Conservation (phyloP, 2,797 vertebrate species). For the Myoxocephalus aenaeus region DNA sequence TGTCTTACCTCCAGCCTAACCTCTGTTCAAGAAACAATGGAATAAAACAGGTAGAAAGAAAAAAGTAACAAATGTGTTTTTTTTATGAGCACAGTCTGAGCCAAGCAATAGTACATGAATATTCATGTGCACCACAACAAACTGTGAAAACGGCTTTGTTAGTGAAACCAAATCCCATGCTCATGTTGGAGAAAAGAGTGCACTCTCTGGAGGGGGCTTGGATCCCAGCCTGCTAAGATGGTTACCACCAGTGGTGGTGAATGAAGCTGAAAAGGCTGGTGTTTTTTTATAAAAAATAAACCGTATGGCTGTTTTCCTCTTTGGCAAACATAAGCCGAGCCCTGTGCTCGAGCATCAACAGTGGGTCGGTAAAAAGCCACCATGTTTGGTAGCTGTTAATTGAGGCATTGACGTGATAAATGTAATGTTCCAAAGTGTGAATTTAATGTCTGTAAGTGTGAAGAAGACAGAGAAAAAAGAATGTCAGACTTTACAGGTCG, state of each 20-base stretch:
- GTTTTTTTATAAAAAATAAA: constrained; percentile 26
- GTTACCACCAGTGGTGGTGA: constrained; percentile 68
- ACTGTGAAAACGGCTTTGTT: constrained; percentile 79
- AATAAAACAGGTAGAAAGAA: constrained; percentile 27
- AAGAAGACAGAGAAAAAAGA: constrained; percentile 43
- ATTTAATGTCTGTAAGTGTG: constrained; percentile 43
- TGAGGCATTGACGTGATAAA: constrained; percentile 53
- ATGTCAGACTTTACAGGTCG: constrained; percentile 39
- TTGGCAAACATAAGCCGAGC: constrained; percentile 42
- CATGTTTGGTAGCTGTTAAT: constrained; percentile 49
- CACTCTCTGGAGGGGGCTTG: constrained; percentile 68
- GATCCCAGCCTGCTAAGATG: constrained; percentile 70
- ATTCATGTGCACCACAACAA: constrained; percentile 76
- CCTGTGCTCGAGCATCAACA: constrained; percentile 40
- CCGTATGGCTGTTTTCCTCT: constrained; percentile 68
- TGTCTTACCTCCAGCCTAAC: constrained; percentile 17
- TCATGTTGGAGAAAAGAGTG: constrained; percentile 61
- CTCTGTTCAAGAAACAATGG: constrained; percentile 39
- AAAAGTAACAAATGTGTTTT: constrained; percentile 40
- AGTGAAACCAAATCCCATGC: constrained; percentile 76
- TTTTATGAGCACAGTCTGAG: constrained; percentile 52
- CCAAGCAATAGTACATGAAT: constrained; percentile 69
- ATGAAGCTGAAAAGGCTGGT: constrained; percentile 67
- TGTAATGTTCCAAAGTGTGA: constrained; percentile 43
- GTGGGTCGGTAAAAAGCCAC: constrained; percentile 56